A percentile compares a stretch with the other conserved stretches of the same genome.
Conservation (phyloP, 2,113 vertebrate species). For the Microtus oregoni region DNA sequence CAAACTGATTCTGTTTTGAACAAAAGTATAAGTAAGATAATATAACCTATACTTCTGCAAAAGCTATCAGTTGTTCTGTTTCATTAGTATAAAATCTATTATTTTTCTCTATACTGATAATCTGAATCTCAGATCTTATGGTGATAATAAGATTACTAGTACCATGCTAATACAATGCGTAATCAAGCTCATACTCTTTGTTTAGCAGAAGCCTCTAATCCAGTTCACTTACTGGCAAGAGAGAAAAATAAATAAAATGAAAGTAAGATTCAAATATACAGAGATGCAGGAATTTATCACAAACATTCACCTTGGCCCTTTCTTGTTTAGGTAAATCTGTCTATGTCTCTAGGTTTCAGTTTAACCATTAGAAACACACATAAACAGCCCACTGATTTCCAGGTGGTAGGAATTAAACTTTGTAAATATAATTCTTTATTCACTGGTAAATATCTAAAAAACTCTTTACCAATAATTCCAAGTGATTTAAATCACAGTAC, state of each 20-base stretch:
- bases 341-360: not conserved
- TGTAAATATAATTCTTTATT: not conserved
- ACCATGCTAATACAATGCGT: not conserved
- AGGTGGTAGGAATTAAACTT: not conserved
- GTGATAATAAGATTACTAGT: not conserved
- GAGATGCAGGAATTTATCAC: not conserved
- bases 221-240: not conserved
- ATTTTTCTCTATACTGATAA: conserved; percentile 6
- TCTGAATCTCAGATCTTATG: not conserved
- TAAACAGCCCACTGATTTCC: not conserved
- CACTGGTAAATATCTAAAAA: not conserved
- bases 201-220: not conserved
- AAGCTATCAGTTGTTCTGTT: not conserved
- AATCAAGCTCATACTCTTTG: conserved; percentile 4
- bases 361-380: not conserved
- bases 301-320: not conserved
- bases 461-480: not conserved
- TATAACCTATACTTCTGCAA: not conserved
- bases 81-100: not conserved
- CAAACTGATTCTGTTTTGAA: not conserved
- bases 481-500: not conserved
- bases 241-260: conserved; percentile 5
- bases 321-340: not conserved
- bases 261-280: conserved; percentile 12
- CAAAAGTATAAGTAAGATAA: not conserved